phyloP scores from a whole-genome alignment of 2,113 vertebrate species.

The Phrynosoma platyrhinos region DNA sequence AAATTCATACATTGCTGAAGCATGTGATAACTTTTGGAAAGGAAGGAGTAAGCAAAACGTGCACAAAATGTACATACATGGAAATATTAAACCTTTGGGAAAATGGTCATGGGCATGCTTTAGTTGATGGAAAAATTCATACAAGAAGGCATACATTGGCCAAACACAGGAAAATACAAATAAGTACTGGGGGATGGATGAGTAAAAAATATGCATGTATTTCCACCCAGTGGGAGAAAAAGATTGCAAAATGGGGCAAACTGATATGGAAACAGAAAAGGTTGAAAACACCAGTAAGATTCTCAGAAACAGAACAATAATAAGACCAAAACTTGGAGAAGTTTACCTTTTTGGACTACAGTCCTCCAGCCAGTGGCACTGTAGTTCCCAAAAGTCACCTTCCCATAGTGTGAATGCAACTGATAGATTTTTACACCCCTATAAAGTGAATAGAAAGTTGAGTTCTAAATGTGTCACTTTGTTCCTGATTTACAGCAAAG shows the following conservation, averaged over 20 bases:
- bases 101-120: too few relatives aligned
- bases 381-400: neutral
- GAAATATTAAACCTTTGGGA: too few relatives aligned
- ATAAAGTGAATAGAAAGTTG: neutral
- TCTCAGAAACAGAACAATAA: neutral
- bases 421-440: neutral
- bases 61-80: too few relatives aligned
- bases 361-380: neutral
- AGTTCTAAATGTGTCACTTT: neutral
- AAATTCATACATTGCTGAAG: neutral
- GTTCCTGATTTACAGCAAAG: constrained; percentile 15
- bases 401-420: neutral
- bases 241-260: neutral
- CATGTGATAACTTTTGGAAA: too few relatives aligned
- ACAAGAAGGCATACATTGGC: neutral
- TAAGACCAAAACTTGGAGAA: neutral
- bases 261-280: too few relatives aligned
- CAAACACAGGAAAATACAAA: neutral
- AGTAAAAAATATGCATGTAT: neutral
- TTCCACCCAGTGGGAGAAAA: neutral
- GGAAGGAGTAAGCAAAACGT: too few relatives aligned
- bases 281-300: neutral
- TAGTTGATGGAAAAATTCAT: neutral
- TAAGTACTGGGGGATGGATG: too few relatives aligned
- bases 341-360: neutral